These are phyloP conservation scores for Campoplex capitator DNA, from an alignment of 2,888 invertebrate species.

Conservation along the genomic window DNA sequence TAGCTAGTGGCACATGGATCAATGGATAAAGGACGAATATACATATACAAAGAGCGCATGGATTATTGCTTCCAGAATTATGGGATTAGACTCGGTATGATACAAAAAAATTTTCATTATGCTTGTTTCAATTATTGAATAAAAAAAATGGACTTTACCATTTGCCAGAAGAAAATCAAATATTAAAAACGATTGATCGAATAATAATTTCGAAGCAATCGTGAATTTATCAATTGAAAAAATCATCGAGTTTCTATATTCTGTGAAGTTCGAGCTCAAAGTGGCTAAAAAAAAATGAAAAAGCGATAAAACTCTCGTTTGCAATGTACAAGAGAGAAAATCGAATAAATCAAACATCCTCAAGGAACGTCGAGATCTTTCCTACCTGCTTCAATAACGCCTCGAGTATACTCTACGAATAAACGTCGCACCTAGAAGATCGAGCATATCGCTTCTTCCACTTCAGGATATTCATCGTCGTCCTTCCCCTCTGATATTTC, in stretches of 20 bases:
- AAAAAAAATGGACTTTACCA: too few relatives aligned
- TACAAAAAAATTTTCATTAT: background rate
- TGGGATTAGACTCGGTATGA: background rate
- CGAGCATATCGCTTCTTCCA: conserved; percentile 33
- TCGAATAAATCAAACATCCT: background rate
- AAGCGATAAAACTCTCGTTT: background rate
- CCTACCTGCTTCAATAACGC: conserved; percentile 14
- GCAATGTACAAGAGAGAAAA: background rate
- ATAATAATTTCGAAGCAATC: background rate
- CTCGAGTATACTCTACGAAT: conserved; percentile 11
- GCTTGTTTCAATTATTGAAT: too few relatives aligned
- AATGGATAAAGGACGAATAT: conserved; percentile 17
- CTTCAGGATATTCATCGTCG: conserved; percentile 35
- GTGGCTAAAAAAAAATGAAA: background rate
- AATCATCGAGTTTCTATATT: too few relatives aligned
- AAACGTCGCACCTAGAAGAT: conserved; percentile 22
- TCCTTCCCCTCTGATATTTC: conserved; percentile 30
- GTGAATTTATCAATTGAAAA: background rate
- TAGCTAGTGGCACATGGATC: conserved; percentile 14
- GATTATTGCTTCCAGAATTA: conserved; percentile 15
- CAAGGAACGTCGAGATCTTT: background rate
- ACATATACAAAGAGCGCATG: background rate
- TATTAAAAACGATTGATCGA: background rate
- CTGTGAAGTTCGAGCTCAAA: background rate
- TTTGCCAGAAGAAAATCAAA: background rate